Base-by-base conservation (phyloP, 2,888 invertebrate species). In the Dioctria rufipes region DNA sequence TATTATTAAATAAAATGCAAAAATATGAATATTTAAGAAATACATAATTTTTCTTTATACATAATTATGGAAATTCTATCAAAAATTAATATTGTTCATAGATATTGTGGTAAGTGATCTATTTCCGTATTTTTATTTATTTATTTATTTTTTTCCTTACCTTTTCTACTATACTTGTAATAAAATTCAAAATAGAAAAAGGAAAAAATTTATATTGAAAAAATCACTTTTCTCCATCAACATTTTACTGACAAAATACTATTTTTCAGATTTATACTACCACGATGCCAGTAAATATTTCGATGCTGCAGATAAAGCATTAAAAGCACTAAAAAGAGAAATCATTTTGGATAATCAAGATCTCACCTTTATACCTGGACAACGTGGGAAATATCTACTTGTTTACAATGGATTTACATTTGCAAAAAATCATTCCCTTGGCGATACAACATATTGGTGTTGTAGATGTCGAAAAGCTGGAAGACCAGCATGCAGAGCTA, bases 371-470 rank as follows among this genome's bases (percentile, higher is more conserved):
- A 86, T 89, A 60, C 83, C 84, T 0, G 89, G 89, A 0, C 89
- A 89, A 80, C 85, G 89, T 3, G 89, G 89, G 25, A 87, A 87
- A 54, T 81, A 86, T 37, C 84, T 89, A 42, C 78, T 89, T 37
- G 85, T 87, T 51, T 87, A 86, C 67, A 84, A 85, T 49, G 86
- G 87, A n/a, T 89, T 86, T 82, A 86, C 88, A 3, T 89, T 87
- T 83, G 87, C 88, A 0, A 88, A 86, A 83, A 89, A 88, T 80
- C 88, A 87, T 81, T 82, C 84, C 2, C 85, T 86, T 58, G 87
- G 86, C 3, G 81, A 84, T 2, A 88, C 87, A 2, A 87, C 85
- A 2, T 89, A 89, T 80, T 89, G 89, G 89, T 88, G 87, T 82
- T 89, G 89, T 77, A 87, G 89, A 3, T 63, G 84, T 78, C 86